Base-by-base conservation (phyloP, 1,140 invertebrate species). In the Telenomus remus region DNA sequence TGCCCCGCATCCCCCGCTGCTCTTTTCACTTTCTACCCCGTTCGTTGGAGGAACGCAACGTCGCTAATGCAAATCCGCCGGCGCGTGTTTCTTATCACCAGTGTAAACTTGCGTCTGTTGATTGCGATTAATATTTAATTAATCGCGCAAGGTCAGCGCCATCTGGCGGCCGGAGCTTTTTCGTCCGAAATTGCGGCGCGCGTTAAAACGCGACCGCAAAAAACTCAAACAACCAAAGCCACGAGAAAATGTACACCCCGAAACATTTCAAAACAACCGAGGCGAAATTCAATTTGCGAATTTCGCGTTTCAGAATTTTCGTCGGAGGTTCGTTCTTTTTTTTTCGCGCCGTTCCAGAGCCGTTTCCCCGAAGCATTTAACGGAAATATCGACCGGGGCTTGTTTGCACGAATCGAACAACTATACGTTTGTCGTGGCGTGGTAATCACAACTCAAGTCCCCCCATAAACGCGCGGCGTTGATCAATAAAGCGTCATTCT, bases 401-500 rank as follows among this genome's bases (percentile, higher is more conserved):
- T 72, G 60, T 72, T 72, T 59, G 47, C 60, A 33, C 59, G 69
- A 64, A 72, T 59, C 59, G 50, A 59, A 72, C 53, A 64, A 64
- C 69, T 65, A 65, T 65, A 65, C 54, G 69, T 65, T 72, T 72
- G 69, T 72, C 53, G 68, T 69, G 15, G 56, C 66, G 57, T 71
- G 54, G 69, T 72, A 72, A 72, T 72, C 60, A 72, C 69, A 64
- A 72, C 69, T 72, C 53, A 42, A 64, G 54, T 54, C 43, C 12
- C 60, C 56, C 69, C 61, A 63, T 63, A 72, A 72, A 27, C 19
- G 19, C 69, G 69, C 48, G 47, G 69, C 69, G 50, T 64, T 72
- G 69, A 72, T 72, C 69, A 72, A 72, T 72, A 72, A 72, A 59
- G 47, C 60, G 69, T 60, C 49, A 60, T 66, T 68, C 61, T 61